Conservation (phyloP, 2,113 vertebrate species). For the Silurus asotus region DNA sequence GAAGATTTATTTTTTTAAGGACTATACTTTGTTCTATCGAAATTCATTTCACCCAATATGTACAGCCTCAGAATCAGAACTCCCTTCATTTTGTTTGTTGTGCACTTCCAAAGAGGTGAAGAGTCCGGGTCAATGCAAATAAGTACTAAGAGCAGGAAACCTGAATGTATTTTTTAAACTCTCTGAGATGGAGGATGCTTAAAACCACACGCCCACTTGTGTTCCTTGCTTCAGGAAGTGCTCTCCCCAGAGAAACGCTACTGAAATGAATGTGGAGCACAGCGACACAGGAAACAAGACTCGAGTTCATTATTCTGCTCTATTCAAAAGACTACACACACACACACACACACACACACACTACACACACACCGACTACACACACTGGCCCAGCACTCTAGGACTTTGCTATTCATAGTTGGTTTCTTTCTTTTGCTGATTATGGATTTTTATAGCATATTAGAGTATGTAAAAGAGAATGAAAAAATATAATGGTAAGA, state of each 20-base stretch:
- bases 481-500: background rate
- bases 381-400: background rate
- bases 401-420: background rate
- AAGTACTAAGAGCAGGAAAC: background rate
- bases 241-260: slow-evolving; percentile 12
- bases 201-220: slow-evolving; percentile 23
- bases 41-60: background rate
- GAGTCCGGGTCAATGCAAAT: slow-evolving; percentile 3
- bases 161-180: slow-evolving; percentile 22
- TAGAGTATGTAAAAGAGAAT: background rate
- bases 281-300: background rate
- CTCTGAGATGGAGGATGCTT: slow-evolving; percentile 20
- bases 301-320: slow-evolving; percentile 18
- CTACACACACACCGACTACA: background rate
- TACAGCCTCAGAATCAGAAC: background rate
- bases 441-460: background rate
- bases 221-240: slow-evolving; percentile 20
- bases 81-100: background rate
- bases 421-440: background rate
- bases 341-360: background rate
- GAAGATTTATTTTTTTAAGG: too few relatives aligned
- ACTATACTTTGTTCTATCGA: too few relatives aligned
- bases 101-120: background rate
- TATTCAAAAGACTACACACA: background rate
- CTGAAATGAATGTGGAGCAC: slow-evolving; percentile 8